phyloP scores from a whole-genome alignment of 2,888 invertebrate genomes.

The Caenorhabditis sinica region DNA sequence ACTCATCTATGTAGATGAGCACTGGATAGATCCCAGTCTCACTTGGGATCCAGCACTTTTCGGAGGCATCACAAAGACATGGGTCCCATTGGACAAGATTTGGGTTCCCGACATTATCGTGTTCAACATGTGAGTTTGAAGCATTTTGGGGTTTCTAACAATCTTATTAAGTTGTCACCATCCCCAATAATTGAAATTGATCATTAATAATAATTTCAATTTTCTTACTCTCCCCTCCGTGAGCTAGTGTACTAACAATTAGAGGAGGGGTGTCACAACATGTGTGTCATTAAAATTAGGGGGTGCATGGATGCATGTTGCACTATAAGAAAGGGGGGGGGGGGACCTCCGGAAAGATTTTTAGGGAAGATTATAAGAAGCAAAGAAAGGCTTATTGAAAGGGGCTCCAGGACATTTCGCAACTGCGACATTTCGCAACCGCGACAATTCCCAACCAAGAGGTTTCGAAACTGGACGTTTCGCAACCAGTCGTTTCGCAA shows the following conservation, averaged over 20 bases:
- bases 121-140: conserved; percentile 90
- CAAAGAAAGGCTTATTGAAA: no score
- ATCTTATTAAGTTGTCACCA: neutral
- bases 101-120: conserved; percentile 94
- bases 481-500: no score
- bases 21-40: conserved; percentile 92
- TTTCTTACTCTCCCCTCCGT: neutral
- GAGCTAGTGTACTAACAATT: conserved; percentile 17
- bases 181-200: conserved; percentile 4
- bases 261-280: conserved; percentile 37
- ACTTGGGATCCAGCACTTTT: conserved; percentile 92
- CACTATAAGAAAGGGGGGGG: neutral
- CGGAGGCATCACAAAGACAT: conserved; percentile 90
- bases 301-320: conserved; percentile 1
- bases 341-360: no score
- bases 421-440: no score
- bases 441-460: no score
- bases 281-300: conserved; percentile 26
- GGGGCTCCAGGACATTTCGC: no score
- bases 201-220: conserved; percentile 20
- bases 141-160: neutral
- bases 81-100: conserved; percentile 90
- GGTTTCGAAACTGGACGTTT: no score
- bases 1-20: conserved; percentile 84
- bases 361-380: no score